Evolutionary conservation across 2,113 vertebrate genomes (phyloP).

Genomic region (Thunnus maccoyii): DNA sequence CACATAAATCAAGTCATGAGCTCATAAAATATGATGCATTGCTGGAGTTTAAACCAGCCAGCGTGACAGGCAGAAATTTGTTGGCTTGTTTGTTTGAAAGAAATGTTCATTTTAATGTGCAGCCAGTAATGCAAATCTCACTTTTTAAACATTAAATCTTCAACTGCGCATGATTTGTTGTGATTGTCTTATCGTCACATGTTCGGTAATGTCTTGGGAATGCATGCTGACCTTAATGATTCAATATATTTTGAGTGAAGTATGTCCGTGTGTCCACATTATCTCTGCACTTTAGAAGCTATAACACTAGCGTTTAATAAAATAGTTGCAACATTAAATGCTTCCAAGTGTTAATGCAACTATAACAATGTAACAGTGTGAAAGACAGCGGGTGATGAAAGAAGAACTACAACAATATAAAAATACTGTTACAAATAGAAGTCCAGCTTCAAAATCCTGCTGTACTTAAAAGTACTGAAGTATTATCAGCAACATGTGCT

Average conservation of each 20-base stretch:
- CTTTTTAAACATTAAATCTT: slow-evolving; percentile 57
- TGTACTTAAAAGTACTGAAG: background rate
- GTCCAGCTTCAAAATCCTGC: too few species aligned
- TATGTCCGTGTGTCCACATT: background rate
- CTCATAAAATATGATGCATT: slow-evolving; percentile 66
- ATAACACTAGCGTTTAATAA: slow-evolving; percentile 19
- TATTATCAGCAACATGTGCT: background rate
- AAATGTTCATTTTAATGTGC: slow-evolving; percentile 53
- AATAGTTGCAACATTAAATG: slow-evolving; percentile 22
- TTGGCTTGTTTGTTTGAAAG: slow-evolving; percentile 56
- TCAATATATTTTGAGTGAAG: background rate
- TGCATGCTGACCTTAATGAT: slow-evolving; percentile 3
- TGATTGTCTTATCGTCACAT: background rate
- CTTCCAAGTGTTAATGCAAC: background rate
- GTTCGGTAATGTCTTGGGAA: slow-evolving; percentile 6
- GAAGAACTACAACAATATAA: background rate
- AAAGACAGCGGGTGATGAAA: background rate
- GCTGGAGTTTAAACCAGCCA: slow-evolving; percentile 63
- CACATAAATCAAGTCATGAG: slow-evolving; percentile 58
- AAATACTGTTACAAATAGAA: background rate
- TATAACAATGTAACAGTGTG: background rate
- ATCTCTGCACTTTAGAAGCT: slow-evolving; percentile 29
- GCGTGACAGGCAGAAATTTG: slow-evolving; percentile 52
- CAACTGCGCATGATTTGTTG: slow-evolving; percentile 30
- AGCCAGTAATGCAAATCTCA: slow-evolving; percentile 49